Base-by-base conservation (phyloP, 2,888 invertebrate species). In the Parapristionchus giblindavisi region DNA sequence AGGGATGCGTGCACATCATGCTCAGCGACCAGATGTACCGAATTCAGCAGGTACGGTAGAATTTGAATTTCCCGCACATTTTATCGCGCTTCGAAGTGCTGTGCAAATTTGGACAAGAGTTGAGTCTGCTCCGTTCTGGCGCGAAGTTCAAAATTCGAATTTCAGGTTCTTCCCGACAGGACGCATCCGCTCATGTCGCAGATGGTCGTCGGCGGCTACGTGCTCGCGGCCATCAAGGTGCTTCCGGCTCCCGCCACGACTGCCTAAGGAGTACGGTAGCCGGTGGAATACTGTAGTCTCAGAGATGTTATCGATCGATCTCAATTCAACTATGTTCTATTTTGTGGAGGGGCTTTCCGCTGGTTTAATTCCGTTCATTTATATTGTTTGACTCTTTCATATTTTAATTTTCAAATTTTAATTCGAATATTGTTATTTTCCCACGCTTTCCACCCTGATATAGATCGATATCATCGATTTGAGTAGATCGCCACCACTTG, bases 151-250 rank as follows among this genome's bases (percentile, higher is more conserved):
- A n/a, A n/a, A n/a, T n/a, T 36, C 54, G 93, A 93, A 82, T 94
- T 76, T 24, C 76, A 82, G 76, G 89, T 91, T 77, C 79, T 90
- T 24, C 89, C 89, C 0, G 86, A 88, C 75, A 83, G 98, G 88
- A 97, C 97, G 27, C 98, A 98, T 91, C 98, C 98, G 1, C 93
- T 94, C 88, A 94, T 97, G 48, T 92, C 92, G 84, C 97, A 96
- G 93, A 93, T 92, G 88, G 93, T 92, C 61, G 92, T 92, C 77
- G 94, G 96, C 86, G 98, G 98, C 0, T 97, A 93, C 89, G 89
- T 98, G 78, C 90, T 98, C 80, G 92, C 93, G 79, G 96, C 93
- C 36, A 90, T 89, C 27, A 89, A 88, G 73, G 89, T 90, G 34
- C 68, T 78, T 43, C 68, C 17, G 29, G 56, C 17, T 54, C 34